A percentile compares a stretch with the other conserved stretches of the same genome.
phyloP scores from a whole-genome alignment of 1,140 invertebrate species.

The Marisa cornuarietis region DNA sequence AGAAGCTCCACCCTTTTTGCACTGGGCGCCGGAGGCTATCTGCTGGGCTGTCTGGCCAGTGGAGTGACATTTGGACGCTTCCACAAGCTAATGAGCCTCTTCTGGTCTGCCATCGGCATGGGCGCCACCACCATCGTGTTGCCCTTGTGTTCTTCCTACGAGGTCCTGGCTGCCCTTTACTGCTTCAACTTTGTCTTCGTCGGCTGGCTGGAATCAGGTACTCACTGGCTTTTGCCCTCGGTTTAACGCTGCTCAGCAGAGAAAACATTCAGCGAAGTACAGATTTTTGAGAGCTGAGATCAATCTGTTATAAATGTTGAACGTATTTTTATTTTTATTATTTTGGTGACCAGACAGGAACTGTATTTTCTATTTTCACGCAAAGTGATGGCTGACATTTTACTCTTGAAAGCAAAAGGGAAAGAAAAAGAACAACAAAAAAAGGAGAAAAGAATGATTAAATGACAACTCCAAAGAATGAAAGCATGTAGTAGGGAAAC shows the following conservation, averaged over 20 bases:
- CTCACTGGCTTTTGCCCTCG: neutral
- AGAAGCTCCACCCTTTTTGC: neutral
- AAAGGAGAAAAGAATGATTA: too few relatives aligned
- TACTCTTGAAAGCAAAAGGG: too few relatives aligned
- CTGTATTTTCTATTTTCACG: too few relatives aligned
- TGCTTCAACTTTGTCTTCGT: constrained; percentile 5
- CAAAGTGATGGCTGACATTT: too few relatives aligned
- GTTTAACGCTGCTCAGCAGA: neutral
- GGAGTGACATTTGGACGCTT: neutral
- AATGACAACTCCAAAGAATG: too few relatives aligned
- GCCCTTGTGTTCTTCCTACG: constrained; percentile 4
- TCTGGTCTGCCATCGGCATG: constrained; percentile 9
- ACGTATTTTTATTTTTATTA: too few relatives aligned
- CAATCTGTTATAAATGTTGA: too few relatives aligned
- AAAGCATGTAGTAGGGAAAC: too few relatives aligned
- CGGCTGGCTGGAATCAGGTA: constrained; percentile 14
- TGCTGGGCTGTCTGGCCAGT: constrained; percentile 1
- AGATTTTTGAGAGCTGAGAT: too few relatives aligned
- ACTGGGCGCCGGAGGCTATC: constrained; percentile 4
- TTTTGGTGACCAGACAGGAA: too few relatives aligned
- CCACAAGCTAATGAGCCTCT: neutral
- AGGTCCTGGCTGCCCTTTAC: neutral
- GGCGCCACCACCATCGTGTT: neutral
- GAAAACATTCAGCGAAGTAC: too few relatives aligned
- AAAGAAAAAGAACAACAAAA: too few relatives aligned